Percentiles rank a stretch among this genome's conserved stretches.
phyloP scores from a whole-genome alignment of 2,797 vertebrate species.

The Leptoclinus maculatus region DNA sequence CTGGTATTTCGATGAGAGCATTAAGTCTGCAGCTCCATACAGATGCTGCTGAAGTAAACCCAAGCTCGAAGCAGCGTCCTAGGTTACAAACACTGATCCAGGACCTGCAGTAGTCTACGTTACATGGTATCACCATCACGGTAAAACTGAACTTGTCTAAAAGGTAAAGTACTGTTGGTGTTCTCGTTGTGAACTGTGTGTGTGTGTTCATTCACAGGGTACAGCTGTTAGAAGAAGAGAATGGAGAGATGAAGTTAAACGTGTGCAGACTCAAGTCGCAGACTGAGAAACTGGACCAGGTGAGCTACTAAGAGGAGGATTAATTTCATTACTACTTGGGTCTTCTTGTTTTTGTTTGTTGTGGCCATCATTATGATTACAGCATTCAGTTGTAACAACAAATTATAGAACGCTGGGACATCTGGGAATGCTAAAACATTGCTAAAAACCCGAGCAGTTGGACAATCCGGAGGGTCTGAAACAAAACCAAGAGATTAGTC shows the following conservation, averaged over 20 bases:
- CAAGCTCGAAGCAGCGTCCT: background rate
- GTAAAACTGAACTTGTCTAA: background rate
- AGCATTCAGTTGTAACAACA: background rate
- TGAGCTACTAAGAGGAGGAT: conserved; percentile 59
- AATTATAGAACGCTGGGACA: background rate
- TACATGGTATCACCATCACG: background rate
- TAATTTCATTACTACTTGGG: background rate
- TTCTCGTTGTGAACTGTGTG: background rate
- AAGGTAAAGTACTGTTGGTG: background rate
- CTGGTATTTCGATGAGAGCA: background rate
- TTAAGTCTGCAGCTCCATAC: background rate
- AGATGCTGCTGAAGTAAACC: background rate
- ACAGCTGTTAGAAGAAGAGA: conserved; percentile 93
- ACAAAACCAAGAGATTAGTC: background rate
- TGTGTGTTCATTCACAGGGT: conserved; percentile 43
- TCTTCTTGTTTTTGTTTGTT: background rate
- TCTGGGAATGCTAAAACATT: background rate
- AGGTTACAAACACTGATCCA: background rate
- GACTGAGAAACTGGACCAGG: conserved; percentile 94
- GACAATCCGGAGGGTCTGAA: background rate
- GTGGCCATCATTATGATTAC: background rate
- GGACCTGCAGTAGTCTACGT: background rate
- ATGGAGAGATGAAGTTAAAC: conserved; percentile 87
- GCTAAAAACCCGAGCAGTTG: background rate
- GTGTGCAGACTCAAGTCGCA: conserved; percentile 92